Evolutionary conservation across 1,140 invertebrate genomes (phyloP), one percentile per base, ranked within the genome.

Genomic region (Phortica variegata): DNA sequence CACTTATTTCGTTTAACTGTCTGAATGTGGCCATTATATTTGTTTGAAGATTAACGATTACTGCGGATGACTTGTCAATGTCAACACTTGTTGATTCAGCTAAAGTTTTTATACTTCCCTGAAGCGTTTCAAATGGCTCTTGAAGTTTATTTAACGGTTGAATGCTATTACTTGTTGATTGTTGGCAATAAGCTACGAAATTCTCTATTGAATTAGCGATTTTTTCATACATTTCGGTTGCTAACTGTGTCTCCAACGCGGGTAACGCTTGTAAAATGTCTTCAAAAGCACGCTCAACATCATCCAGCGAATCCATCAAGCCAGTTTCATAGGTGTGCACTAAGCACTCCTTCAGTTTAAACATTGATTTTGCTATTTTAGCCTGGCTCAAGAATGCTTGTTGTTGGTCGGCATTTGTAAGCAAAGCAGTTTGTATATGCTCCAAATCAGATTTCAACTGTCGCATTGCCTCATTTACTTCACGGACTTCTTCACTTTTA

Each of bases 241-340:
- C 72, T 26, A 75, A 43, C 21, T 75, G 71, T 0, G 56, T 45
- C 47, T 75, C 72, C 9, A 75, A 21, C 7, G 57, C 40, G 0
- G 72, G 72, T 37, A 75, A 34, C 0, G 61, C 68, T 1, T 68
- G 38, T 26, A 75, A 32, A 37, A 75, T 70, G 29, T 75, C 72
- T 21, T 75, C 70, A 33, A 75, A 75, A 1, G 68, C 66, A 41
- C 56, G 65, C 38, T 75, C 72, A 12, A 72, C 59, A 26, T 68
- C 71, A 3, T 75, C 72, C 17, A 75, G 21, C 0, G 65, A 63
- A 7, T 70, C 62, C 16, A 70, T 65, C n/a, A 69, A 19, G 7
- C 61, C 71, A 1, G 65, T 61, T 39, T 75, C 72, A 36, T 75
- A 75, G 3, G 72, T 75, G n/a, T 75, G 65, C 7, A 75, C 69